Conservation (phyloP, 1,140 invertebrate genomes). For the Scaptomyza graminum region DNA sequence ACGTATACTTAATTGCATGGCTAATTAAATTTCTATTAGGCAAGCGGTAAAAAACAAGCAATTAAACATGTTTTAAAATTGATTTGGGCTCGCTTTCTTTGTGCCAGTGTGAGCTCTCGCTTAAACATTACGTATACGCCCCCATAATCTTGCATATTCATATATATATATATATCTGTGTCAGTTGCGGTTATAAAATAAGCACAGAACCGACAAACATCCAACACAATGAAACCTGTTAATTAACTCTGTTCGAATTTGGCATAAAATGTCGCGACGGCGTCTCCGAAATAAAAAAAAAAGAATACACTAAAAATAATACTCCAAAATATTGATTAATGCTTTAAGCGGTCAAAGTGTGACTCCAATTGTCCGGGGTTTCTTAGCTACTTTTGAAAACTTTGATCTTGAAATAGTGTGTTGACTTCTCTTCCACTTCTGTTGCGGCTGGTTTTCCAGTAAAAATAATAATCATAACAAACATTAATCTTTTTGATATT, state of each 20-base stretch:
- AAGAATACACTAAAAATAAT: slow-evolving; percentile 3
- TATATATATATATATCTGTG: slow-evolving; percentile 2
- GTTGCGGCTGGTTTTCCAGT: slow-evolving; percentile 2
- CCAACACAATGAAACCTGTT: slow-evolving; percentile 68
- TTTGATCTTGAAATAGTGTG: slow-evolving; percentile 73
- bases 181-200: slow-evolving; percentile 45
- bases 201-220: slow-evolving; percentile 46
- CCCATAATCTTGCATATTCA: slow-evolving; percentile 39
- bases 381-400: slow-evolving; percentile 19
- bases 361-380: slow-evolving; percentile 31
- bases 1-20: slow-evolving; percentile 39
- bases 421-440: slow-evolving; percentile 49
- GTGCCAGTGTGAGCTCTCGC: slow-evolving; percentile 26
- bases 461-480: neutral
- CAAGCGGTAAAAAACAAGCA: slow-evolving; percentile 22
- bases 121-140: slow-evolving; percentile 65
- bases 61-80: slow-evolving; percentile 45
- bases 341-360: slow-evolving; percentile 39
- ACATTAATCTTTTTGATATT: slow-evolving; percentile 6
- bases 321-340: slow-evolving; percentile 66
- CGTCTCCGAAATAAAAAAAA: slow-evolving; percentile 9
- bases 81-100: slow-evolving; percentile 52
- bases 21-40: slow-evolving; percentile 50
- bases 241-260: slow-evolving; percentile 77
- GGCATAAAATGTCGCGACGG: slow-evolving; percentile 66